Evolutionary conservation across 1,140 invertebrate genomes (phyloP).

Genomic region (Sipha flava): DNA sequence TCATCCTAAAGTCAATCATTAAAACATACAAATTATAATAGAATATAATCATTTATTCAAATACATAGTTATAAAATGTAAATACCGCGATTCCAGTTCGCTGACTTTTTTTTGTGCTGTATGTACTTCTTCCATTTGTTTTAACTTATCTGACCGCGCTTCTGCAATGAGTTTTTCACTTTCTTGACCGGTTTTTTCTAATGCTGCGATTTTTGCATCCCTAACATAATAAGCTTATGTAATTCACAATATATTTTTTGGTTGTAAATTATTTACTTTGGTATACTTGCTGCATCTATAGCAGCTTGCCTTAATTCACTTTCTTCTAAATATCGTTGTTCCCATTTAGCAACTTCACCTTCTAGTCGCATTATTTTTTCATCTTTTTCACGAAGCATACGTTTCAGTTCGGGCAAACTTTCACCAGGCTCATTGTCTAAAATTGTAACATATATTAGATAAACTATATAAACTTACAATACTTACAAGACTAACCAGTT

Average conservation of each 20-base stretch:
- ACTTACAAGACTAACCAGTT: conserved; percentile 28
- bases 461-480: neutral
- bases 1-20: conserved; percentile 52
- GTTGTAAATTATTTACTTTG: conserved; percentile 53
- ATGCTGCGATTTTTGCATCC: conserved; percentile 75
- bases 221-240: conserved; percentile 44
- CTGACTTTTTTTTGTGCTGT: conserved; percentile 72
- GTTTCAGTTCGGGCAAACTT: conserved; percentile 56
- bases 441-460: neutral
- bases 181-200: conserved; percentile 76
- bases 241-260: neutral
- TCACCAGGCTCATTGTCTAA: conserved; percentile 44
- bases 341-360: conserved; percentile 76
- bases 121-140: conserved; percentile 78
- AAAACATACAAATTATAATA: neutral
- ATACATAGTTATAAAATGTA: neutral
- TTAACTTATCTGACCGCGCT: conserved; percentile 73
- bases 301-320: conserved; percentile 72
- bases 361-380: conserved; percentile 73
- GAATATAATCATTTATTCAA: neutral
- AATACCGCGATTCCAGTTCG: conserved; percentile 68
- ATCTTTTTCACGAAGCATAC: conserved; percentile 62
- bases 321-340: conserved; percentile 79
- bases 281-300: conserved; percentile 73
- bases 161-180: conserved; percentile 80